Evolutionary conservation across 2,113 vertebrate genomes (phyloP), one percentile per base, ranked within the genome.

Genomic region (Planiliza haematocheilus): DNA sequence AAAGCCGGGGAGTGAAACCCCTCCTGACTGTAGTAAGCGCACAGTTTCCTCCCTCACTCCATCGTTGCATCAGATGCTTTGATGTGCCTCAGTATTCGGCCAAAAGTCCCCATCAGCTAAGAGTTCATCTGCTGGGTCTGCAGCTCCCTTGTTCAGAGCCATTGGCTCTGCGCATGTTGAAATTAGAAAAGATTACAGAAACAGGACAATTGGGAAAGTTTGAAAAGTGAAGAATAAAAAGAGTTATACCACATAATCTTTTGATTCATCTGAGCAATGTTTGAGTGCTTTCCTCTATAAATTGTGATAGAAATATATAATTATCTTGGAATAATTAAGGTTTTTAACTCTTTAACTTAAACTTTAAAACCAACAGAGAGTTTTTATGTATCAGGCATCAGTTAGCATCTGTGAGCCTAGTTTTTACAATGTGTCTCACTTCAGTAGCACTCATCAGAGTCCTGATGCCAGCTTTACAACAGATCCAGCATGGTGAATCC

Each of bases 61-160:
- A 42, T 14, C 41, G 1, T 90, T 89, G 86, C 88, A 84, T 91
- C 86, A 90, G 72, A 48, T 14, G 45, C 86, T 86, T 86, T 90
- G 80, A 88, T 87, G 79, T 70, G 59, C 57, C 45, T 71, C 55
- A 36, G 41, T 17, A 55, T 74, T 58, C 45, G 37, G 48, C 69
- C 43, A 1, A 51, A 58, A 74, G 69, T 59, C 67, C 45, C 59
- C 60, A 56, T 74, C 69, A 83, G 77, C 71, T 43, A 6, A 55
- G 51, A 66, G 62, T 70, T 67, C 52, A 77, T 69, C 55, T 56
- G 73, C 42, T 4, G 5, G 61, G 43, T 64, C 43, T 8, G 3
- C 20, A 41, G 58, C 68, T 76, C 8, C 17, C 41, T 12, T 48
- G 8, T 46, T 53, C 10, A 16, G 14, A 72, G 58, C 66, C 39